Conservation (phyloP, 64 coral and sea anemone species). For the Montipora sp. region DNA sequence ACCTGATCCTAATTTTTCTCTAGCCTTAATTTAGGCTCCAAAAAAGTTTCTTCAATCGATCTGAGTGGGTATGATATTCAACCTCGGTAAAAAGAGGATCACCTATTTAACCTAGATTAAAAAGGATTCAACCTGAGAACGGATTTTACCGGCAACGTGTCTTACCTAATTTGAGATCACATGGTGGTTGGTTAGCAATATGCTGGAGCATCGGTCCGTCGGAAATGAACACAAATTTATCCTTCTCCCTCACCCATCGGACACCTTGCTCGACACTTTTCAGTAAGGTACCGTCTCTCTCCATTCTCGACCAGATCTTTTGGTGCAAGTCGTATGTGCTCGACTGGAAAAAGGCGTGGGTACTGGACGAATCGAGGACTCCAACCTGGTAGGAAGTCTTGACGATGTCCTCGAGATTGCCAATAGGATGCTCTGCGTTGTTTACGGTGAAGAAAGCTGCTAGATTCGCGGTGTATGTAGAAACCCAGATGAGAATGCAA, state of each 20-base stretch:
- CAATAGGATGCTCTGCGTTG: constrained; percentile 39
- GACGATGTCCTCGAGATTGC: constrained; percentile 66
- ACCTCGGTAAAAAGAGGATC: too few relatives aligned
- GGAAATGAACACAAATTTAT: constrained; percentile 34
- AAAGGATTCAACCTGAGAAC: too few relatives aligned
- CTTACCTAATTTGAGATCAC: constrained; percentile 47
- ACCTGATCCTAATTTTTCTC: too few relatives aligned
- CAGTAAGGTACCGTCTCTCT: neutral
- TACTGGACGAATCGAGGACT: neutral
- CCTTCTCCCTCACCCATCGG: constrained; percentile 15
- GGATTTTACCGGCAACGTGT: too few relatives aligned
- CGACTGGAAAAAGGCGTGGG: constrained; percentile 1
- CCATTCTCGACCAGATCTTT: constrained; percentile 44
- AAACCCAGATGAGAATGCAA: constrained; percentile 78
- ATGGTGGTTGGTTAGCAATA: constrained; percentile 36
- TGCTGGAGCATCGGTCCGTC: constrained; percentile 23
- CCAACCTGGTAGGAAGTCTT: constrained; percentile 44
- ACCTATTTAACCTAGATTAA: too few relatives aligned
- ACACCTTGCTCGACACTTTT: neutral
- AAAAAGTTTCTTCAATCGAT: too few relatives aligned
- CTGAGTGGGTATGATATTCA: too few relatives aligned
- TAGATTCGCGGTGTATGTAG: constrained; percentile 83
- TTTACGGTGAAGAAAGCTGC: constrained; percentile 79
- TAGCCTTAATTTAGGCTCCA: too few relatives aligned
- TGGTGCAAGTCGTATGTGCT: constrained; percentile 46